A percentile compares a stretch with the other conserved stretches of the same genome.
These are phyloP conservation scores for Drosophila quinaria DNA, from an alignment of 2,888 invertebrate genomes.

Conservation along the genomic window DNA sequence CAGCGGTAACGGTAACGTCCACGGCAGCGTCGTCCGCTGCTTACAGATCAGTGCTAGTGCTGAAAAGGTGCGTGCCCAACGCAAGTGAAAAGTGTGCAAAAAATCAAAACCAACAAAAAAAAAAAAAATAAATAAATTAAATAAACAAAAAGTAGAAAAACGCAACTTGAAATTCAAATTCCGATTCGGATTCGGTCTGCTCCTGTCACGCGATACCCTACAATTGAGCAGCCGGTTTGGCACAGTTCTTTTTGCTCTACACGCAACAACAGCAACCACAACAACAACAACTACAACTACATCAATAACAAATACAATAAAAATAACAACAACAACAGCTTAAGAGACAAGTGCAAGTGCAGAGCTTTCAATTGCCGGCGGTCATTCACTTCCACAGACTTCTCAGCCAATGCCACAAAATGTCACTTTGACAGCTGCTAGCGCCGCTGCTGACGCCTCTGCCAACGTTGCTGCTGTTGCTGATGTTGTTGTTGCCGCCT, in stretches of 20 bases:
- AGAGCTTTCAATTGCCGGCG: slow-evolving; percentile 49
- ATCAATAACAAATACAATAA: slow-evolving; percentile 13
- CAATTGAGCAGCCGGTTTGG: slow-evolving; percentile 29
- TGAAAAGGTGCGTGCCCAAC: slow-evolving; percentile 65
- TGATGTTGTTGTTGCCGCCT: slow-evolving; percentile 35
- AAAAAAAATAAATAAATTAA: slow-evolving; percentile 5
- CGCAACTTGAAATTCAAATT: slow-evolving; percentile 26
- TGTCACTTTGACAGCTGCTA: slow-evolving; percentile 72
- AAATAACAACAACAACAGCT: slow-evolving; percentile 2
- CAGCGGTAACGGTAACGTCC: slow-evolving; percentile 29
- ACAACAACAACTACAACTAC: slow-evolving; percentile 17
- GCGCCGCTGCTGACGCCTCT: slow-evolving; percentile 27
- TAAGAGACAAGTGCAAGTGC: slow-evolving; percentile 63
- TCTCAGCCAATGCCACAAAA: slow-evolving; percentile 37
- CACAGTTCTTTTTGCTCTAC: slow-evolving; percentile 35
- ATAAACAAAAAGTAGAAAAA: slow-evolving; percentile 8
- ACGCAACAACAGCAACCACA: slow-evolving; percentile 36
- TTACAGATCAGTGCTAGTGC: slow-evolving; percentile 41
- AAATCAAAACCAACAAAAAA: slow-evolving; percentile 15
- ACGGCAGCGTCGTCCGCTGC: slow-evolving; percentile 29
- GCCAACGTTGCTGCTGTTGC: slow-evolving; percentile 31
- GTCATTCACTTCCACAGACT: slow-evolving; percentile 58
- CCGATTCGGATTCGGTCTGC: slow-evolving; percentile 9
- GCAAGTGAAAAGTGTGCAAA: slow-evolving; percentile 55
- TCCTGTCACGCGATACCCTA: slow-evolving; percentile 56